Percentiles rank a stretch among this genome's conserved stretches.
Evolutionary conservation across 2,113 vertebrate genomes (phyloP).

Genomic region (Carlito syrichta): DNA sequence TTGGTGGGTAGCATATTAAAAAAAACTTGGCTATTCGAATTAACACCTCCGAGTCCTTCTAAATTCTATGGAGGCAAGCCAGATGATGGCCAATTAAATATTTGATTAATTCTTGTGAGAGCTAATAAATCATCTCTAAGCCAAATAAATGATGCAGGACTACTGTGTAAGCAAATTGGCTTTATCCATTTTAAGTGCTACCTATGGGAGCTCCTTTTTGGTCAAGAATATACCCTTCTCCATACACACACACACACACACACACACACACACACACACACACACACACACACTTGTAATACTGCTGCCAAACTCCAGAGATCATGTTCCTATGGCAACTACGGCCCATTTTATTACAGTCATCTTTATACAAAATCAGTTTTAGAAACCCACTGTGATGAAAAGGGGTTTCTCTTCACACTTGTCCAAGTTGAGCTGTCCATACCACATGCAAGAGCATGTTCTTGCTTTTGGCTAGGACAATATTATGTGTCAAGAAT

Average conservation of each 20-base stretch:
- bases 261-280: too few species aligned
- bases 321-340: constrained; percentile 61
- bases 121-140: constrained; percentile 37
- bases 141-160: background rate
- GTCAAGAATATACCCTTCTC: background rate
- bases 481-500: background rate
- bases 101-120: constrained; percentile 45
- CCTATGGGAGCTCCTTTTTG: background rate
- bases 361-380: constrained; percentile 47
- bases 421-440: constrained; percentile 5
- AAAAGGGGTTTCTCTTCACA: constrained; percentile 20
- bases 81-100: constrained; percentile 33
- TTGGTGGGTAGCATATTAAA: constrained; percentile 15
- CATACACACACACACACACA: background rate
- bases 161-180: background rate
- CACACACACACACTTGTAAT: background rate
- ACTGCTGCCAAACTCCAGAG: background rate
- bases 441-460: background rate
- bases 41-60: constrained; percentile 17
- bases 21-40: background rate
- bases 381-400: constrained; percentile 49
- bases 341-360: constrained; percentile 39
- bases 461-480: background rate
- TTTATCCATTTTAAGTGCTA: background rate
- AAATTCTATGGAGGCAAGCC: background rate